Evolutionary conservation across 2,888 invertebrate species (phyloP), one percentile per base, ranked within the genome.

Genomic region (Protodeltote pygarga): DNA sequence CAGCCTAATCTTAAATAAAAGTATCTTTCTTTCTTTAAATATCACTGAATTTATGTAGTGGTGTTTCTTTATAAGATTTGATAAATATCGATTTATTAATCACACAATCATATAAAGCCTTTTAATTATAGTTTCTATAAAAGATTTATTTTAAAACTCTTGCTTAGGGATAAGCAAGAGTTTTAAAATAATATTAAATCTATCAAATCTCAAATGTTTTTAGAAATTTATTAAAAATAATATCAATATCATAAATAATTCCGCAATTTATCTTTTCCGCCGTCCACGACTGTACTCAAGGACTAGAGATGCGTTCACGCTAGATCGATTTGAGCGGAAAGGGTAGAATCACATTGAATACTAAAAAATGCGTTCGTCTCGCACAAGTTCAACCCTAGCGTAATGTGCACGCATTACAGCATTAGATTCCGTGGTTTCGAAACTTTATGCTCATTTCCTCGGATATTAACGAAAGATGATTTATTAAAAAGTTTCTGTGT

Each of bases 281-380:
- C 37, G 16, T 13, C 1, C 17, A 0, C 33, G 63, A 64, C 46
- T 62, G 75, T 79, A 73, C 70, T 11, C 19, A 54, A 73, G 64
- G 67, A 60, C 71, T 68, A 73, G 62, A 66, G 65, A 75, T 73
- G 76, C 70, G 74, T 80, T 81, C 79, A 83, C 76, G 83, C 70
- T 54, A 73, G 76, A 86, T 86, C 81, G 72, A 84, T 83, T 85
- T 75, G 51, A 73, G 71, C 75, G 73, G 61, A 71, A 79, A 77
- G 73, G 75, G 66, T 65, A 70, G 25, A 48, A 57, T 63, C 51
- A 52, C 59, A 45, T 27, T 37, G 24, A 35, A 49, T 42, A 54
- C 61, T 54, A 69, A 65, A 66, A 69, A 76, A 73, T 64, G 59
- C 60, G 71, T 70, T 78, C 61, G 77, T 72, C 71, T 68, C 74